A percentile compares a stretch with the other conserved stretches of the same genome.
Evolutionary conservation across 2,113 vertebrate species (phyloP).

Genomic region (Anas platyrhynchos): DNA sequence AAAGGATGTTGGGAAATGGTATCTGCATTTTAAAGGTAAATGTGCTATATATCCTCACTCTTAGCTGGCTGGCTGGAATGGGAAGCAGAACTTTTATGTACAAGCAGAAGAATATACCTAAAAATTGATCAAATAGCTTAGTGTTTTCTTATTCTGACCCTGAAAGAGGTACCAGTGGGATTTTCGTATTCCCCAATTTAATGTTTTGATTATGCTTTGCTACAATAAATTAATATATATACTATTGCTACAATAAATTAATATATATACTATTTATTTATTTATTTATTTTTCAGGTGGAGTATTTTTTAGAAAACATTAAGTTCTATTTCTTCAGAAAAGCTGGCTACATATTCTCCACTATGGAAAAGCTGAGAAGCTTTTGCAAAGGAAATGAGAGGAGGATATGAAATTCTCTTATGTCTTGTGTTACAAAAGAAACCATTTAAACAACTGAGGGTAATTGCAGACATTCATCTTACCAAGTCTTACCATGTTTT

Average conservation of each 20-base stretch:
- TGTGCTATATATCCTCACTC: background rate
- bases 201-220: background rate
- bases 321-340: background rate
- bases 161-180: background rate
- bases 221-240: background rate
- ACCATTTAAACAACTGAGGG: background rate
- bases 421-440: background rate
- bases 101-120: background rate
- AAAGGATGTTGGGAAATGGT: background rate
- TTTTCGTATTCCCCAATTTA: background rate
- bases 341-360: background rate
- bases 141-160: accelerated
- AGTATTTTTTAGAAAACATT: background rate
- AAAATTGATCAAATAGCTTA: background rate
- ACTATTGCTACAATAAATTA: background rate
- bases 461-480: background rate
- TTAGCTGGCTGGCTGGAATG: background rate
- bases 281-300: background rate
- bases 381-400: background rate
- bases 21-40: conserved; percentile 1
- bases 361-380: background rate
- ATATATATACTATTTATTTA: background rate
- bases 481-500: no score
- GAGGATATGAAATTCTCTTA: background rate
- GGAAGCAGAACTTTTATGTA: background rate